phyloP scores from a whole-genome alignment of 2,888 invertebrate species.

The Melipona beecheii region DNA sequence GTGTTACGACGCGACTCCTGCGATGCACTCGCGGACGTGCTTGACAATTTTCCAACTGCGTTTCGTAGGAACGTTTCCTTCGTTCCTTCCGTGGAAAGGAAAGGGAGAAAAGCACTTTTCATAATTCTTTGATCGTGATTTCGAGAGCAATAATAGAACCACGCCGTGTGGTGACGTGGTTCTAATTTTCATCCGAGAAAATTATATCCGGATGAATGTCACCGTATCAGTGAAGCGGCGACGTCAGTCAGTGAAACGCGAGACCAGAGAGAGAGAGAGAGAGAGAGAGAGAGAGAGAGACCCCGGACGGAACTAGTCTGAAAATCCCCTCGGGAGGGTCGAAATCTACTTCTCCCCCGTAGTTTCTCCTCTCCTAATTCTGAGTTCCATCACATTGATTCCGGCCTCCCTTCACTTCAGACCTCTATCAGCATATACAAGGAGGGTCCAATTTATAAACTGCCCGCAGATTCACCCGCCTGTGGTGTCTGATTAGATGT shows the following conservation, averaged over 20 bases:
- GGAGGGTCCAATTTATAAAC: slow-evolving; percentile 68
- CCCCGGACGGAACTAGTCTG: slow-evolving; percentile 49
- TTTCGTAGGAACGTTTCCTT: neutral
- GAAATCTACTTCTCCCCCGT: slow-evolving; percentile 63
- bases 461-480: slow-evolving; percentile 66
- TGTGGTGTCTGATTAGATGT: slow-evolving; percentile 57
- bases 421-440: slow-evolving; percentile 63
- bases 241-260: slow-evolving; percentile 49
- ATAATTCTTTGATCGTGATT: neutral
- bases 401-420: slow-evolving; percentile 40
- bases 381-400: slow-evolving; percentile 64
- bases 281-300: slow-evolving; percentile 30
- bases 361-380: slow-evolving; percentile 64
- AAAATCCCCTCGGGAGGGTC: slow-evolving; percentile 66
- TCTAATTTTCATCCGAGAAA: slow-evolving; percentile 63
- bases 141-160: neutral
- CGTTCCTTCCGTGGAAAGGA: too few species aligned
- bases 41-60: slow-evolving; percentile 4
- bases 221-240: slow-evolving; percentile 20
- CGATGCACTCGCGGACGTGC: neutral
- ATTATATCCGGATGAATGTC: slow-evolving; percentile 67
- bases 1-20: neutral
- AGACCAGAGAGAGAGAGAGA: neutral
- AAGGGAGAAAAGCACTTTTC: neutral
- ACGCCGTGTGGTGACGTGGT: slow-evolving; percentile 26